Percentiles rank a stretch among this genome's conserved stretches.
These are phyloP conservation scores for Yasuhikotakia modesta DNA, from an alignment of 2,797 vertebrate species.

Conservation along the genomic window DNA sequence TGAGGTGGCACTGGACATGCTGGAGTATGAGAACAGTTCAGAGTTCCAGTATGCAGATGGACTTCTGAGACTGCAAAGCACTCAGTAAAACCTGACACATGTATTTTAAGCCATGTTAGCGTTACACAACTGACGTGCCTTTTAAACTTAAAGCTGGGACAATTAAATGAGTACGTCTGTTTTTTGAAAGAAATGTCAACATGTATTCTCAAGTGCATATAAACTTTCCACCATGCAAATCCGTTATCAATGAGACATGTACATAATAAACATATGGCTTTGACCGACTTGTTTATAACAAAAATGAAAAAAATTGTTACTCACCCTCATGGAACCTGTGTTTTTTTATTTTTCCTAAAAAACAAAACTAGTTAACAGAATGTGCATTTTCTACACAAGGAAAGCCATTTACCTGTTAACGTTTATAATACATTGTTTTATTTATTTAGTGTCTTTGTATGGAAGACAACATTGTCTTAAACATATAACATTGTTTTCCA, in stretches of 20 bases:
- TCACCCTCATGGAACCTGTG: neutral
- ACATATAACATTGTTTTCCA: neutral
- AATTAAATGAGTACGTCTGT: neutral
- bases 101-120: neutral
- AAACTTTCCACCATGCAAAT: neutral
- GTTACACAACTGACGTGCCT: neutral
- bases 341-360: no score
- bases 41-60: conserved; percentile 91
- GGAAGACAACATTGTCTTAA: neutral
- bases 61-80: conserved; percentile 74
- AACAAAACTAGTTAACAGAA: no score
- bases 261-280: conserved; percentile 22
- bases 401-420: no score
- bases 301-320: no score
- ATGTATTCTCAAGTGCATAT: neutral
- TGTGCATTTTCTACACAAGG: no score
- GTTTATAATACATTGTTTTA: no score
- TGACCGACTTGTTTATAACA: no score
- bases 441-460: neutral
- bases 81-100: conserved; percentile 29
- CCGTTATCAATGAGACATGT: neutral
- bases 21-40: conserved; percentile 79
- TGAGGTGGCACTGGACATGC: conserved; percentile 92
- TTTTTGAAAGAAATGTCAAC: neutral
- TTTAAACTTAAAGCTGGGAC: neutral